Percentiles rank a stretch among this genome's conserved stretches.
phyloP scores from a whole-genome alignment of 2,797 vertebrate genomes.

The Thalassophryne amazonica region DNA sequence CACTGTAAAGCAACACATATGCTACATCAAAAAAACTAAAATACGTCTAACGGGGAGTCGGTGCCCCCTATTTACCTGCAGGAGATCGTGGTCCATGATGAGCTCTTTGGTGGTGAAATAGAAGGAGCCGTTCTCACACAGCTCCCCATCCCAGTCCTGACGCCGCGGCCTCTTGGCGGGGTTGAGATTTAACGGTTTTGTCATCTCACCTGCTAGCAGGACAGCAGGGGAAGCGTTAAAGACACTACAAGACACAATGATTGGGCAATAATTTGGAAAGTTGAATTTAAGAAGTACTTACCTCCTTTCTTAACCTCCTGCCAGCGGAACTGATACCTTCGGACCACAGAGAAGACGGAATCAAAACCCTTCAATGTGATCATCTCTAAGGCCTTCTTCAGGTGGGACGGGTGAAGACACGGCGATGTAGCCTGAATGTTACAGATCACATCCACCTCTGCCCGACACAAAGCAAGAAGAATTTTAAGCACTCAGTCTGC shows the following conservation, averaged over 20 bases:
- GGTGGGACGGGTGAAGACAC: constrained; percentile 88
- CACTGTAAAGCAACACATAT: too few relatives aligned
- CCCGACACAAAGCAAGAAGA: background rate
- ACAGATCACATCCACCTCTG: constrained; percentile 88
- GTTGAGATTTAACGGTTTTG: constrained; percentile 82
- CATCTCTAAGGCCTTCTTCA: constrained; percentile 82
- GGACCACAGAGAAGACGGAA: constrained; percentile 92
- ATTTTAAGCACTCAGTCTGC: too few relatives aligned
- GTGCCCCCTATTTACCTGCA: constrained; percentile 79
- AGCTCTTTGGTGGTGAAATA: constrained; percentile 86
- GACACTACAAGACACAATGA: background rate
- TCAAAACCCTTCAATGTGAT: constrained; percentile 75
- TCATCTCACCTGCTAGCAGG: constrained; percentile 23
- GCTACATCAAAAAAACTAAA: too few relatives aligned
- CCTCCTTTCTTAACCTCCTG: constrained; percentile 84
- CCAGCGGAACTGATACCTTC: constrained; percentile 93
- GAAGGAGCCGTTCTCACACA: constrained; percentile 93
- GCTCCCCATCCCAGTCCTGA: constrained; percentile 93
- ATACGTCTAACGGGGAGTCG: too few relatives aligned
- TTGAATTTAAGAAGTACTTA: too few relatives aligned
- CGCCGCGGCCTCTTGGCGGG: constrained; percentile 82
- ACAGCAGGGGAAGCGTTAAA: background rate
- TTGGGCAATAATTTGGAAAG: too few relatives aligned
- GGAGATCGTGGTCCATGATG: constrained; percentile 54
- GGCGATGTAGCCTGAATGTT: constrained; percentile 96